These are phyloP conservation scores for Hemicentrotus pulcherrimus DNA, from an alignment of 35 echinoderm and acorn worm genomes.

Conservation along the genomic window DNA sequence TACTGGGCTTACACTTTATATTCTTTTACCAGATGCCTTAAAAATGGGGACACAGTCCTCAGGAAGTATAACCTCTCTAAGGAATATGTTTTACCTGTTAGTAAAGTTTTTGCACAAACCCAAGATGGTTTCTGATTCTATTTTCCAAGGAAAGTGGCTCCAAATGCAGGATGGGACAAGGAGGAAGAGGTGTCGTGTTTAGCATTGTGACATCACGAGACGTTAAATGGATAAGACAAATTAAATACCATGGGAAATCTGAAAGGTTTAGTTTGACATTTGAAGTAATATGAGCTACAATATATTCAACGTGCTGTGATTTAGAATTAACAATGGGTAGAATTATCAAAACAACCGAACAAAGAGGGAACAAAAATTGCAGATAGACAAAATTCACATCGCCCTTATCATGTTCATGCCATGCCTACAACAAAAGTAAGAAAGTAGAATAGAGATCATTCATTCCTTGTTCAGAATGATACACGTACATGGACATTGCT, in stretches of 20 bases:
- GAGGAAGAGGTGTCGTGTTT: background rate
- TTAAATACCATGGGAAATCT: background rate
- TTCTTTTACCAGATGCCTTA: too few relatives aligned
- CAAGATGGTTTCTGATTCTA: background rate
- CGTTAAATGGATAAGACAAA: background rate
- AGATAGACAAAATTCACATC: too few relatives aligned
- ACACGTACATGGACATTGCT: too few relatives aligned
- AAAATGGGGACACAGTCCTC: too few relatives aligned
- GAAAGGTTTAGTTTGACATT: background rate
- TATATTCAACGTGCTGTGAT: background rate
- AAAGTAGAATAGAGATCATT: too few relatives aligned
- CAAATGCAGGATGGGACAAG: background rate
- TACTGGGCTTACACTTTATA: too few relatives aligned
- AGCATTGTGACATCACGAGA: background rate
- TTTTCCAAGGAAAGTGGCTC: background rate
- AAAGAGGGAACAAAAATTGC: too few relatives aligned
- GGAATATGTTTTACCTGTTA: background rate
- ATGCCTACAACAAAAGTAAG: too few relatives aligned
- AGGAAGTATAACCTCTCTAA: background rate
- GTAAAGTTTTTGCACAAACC: background rate
- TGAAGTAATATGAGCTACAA: background rate
- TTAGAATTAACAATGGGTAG: too few relatives aligned
- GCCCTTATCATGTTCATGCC: too few relatives aligned
- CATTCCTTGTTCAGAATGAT: too few relatives aligned
- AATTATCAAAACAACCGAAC: too few relatives aligned